Evolutionary conservation across 2,113 vertebrate species (phyloP).

Genomic region (Lepus timidus): DNA sequence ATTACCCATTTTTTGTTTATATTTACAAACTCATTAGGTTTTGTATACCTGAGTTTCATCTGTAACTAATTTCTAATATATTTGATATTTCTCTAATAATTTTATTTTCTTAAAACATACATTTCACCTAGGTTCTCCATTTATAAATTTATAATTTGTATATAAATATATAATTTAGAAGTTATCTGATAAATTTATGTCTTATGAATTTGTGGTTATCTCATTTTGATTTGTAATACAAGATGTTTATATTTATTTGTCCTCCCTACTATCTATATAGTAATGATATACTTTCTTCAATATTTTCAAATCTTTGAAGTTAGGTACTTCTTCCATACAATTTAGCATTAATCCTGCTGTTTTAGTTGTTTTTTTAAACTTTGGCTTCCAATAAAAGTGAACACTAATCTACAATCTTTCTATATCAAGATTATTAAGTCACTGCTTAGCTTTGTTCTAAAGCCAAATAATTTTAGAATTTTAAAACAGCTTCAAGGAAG

Average conservation of each 20-base stretch:
- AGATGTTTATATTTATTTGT: constrained; percentile 48
- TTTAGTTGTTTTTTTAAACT: not conserved
- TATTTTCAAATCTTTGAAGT: constrained; percentile 46
- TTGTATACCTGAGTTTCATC: not conserved
- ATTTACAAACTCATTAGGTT: constrained; percentile 35
- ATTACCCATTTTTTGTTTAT: constrained; percentile 22
- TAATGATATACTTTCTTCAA: constrained; percentile 17
- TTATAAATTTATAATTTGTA: constrained; percentile 21
- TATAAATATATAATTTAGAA: too few species aligned
- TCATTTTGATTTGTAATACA: constrained; percentile 48
- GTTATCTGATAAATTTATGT: not conserved
- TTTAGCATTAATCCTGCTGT: not conserved
- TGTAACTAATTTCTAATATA: constrained; percentile 56
- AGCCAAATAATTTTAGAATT: constrained; percentile 10
- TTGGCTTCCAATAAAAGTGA: not conserved
- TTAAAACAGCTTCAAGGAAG: not conserved
- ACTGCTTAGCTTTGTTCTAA: constrained; percentile 43
- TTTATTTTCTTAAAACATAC: constrained; percentile 33
- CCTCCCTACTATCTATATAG: not conserved
- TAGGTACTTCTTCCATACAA: constrained; percentile 27
- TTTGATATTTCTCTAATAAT: constrained; percentile 15
- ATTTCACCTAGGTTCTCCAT: constrained; percentile 38
- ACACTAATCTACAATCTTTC: not conserved
- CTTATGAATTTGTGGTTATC: constrained; percentile 41
- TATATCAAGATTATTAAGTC: constrained; percentile 31